Evolutionary conservation across 2,797 vertebrate species (phyloP), one percentile per base, ranked within the genome.

Genomic region (Steatocranus sp.): DNA sequence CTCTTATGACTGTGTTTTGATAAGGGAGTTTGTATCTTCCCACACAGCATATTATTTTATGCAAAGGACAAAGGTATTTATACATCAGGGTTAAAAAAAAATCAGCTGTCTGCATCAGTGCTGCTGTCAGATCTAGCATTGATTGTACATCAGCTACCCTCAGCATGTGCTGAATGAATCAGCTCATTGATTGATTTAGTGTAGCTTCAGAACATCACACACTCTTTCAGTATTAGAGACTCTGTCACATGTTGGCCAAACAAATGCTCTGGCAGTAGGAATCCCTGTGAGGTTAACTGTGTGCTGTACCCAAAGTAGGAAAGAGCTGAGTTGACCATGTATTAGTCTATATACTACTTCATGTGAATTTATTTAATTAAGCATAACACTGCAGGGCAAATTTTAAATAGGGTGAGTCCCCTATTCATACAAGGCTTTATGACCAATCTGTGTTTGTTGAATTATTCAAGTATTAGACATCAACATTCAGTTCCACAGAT

Each of bases 81-180:
- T n/a, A 25, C 6, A 10, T 17, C 6, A n/a, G 56, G 32, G 56
- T 32, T 36, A 11, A 58, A 58, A 61, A 61, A 34, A 68, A 81
- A 41, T 8, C 43, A 78, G 6, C 80, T 78, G 18, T 78, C 18
- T 82, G 11, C 58, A 79, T 80, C 86, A 83, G 50, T 77, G 63
- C 66, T 80, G 68, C 82, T 83, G 86, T 88, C 81, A 87, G 84
- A 86, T 82, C 58, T 56, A 20, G 76, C 80, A 95, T 95, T 85
- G 93, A 95, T 92, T 9, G 11, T 9, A 27, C 73, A 91, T 82
- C 80, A 88, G 87, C 76, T 78, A 49, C 78, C 53, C 78, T 85
- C 85, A 74, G 84, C 86, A 91, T 84, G 88, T 90, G 87, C 88
- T 93, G 89, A 91, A 90, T 89, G 85, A 91, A 92, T 85, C 79